Base-by-base conservation (phyloP, 2,797 vertebrate species). In the Molothrus aeneus region DNA sequence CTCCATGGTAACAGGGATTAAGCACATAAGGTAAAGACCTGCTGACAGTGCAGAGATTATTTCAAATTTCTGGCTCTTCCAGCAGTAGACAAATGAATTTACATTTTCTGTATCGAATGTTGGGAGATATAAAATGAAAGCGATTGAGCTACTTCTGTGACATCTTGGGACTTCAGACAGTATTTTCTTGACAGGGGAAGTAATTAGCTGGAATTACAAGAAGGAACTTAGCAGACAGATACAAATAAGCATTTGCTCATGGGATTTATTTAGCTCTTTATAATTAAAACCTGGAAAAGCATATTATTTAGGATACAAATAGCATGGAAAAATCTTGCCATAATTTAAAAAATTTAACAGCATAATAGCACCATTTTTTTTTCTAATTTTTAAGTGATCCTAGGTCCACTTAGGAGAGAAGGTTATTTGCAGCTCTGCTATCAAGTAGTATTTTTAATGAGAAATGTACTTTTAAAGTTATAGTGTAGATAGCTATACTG, bases 201-300 rank as follows among this genome's bases (percentile, higher is more conserved):
- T 96, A 96, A 97, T 97, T 96, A 95, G 53, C 18, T 97, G 66
- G 86, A 94, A 95, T 95, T 95, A 83, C 88, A 95, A 88, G 73
- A 87, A 92, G 59, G 66, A 96, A 90, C n/a, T 91, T 92, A 66
- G 78, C 69, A 92, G 72, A 92, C 77, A 64, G 94, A 93, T 91
- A 91, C 29, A 19, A 86, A 92, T 90, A 95, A 86, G 71, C 20
- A 9, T 83, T 92, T 86, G 50, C 71, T 91, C 70, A 3, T 80
- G 85, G 56, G 87, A 81, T 74, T 92, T 91, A 87, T 97, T 96
- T 83, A 95, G 91, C 1, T 0, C 73, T 86, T 89, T 81, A 60
- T 88, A 95, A 93, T 97, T 96, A 95, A 97, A 96, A 94, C 78
- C 79, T 87, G 57, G 51, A 77, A 74, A 87, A 59, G 40, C 69